A percentile compares a stretch with the other conserved stretches of the same genome.
phyloP scores from a whole-genome alignment of 2,113 vertebrate species.

The Otus sunia region DNA sequence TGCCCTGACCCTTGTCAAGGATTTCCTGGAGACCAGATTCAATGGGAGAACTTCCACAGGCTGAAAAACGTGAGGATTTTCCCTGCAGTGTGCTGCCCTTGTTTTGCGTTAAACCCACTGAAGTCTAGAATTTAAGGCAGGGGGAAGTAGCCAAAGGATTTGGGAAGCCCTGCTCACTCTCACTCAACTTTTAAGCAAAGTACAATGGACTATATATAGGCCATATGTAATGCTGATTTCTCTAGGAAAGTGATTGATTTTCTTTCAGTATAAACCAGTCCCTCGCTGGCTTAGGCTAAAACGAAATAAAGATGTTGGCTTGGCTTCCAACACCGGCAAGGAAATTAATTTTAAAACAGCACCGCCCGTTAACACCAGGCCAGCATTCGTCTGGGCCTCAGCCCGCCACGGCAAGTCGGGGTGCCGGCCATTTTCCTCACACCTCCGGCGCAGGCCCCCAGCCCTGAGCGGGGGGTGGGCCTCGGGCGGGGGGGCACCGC shows the following conservation, averaged over 20 bases:
- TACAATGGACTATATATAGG: neutral
- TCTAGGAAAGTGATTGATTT: neutral
- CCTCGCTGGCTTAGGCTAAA: neutral
- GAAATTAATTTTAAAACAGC: neutral
- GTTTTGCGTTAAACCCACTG: neutral
- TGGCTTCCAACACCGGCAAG: neutral
- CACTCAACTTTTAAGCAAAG: neutral
- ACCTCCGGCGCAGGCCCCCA: neutral
- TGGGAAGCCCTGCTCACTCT: neutral
- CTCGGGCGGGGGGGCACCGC: neutral
- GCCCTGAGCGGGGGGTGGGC: too few relatives aligned
- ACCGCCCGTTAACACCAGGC: accelerated
- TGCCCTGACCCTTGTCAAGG: neutral
- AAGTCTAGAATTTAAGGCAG: neutral
- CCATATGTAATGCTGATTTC: neutral
- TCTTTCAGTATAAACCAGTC: neutral
- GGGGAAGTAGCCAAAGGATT: neutral
- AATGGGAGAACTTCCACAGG: neutral
- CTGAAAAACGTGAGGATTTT: neutral
- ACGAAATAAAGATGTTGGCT: neutral
- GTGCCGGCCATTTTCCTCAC: neutral
- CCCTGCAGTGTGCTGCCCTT: neutral
- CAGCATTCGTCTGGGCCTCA: neutral
- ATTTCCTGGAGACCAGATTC: neutral
- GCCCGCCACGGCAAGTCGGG: accelerated